Conservation (phyloP, 2,113 vertebrate species). For the Apistogramma diplotaenia region DNA sequence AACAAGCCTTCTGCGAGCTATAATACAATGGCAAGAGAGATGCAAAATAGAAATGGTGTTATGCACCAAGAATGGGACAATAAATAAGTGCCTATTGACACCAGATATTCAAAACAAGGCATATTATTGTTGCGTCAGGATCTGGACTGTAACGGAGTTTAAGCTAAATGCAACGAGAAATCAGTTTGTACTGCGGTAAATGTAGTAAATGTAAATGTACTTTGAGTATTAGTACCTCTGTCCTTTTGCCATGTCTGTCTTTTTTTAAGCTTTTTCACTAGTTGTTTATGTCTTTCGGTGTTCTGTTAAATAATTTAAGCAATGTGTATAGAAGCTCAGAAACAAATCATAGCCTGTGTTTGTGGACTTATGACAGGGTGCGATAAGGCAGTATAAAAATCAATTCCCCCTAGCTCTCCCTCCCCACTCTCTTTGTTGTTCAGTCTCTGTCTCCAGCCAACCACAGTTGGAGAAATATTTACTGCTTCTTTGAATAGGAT, state of each 20-base stretch:
- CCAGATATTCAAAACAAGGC: background rate
- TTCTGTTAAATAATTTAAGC: background rate
- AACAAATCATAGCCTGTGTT: background rate
- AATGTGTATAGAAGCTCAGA: background rate
- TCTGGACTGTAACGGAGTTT: background rate
- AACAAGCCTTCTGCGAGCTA: too few relatives aligned
- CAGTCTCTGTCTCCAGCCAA: constrained; percentile 11
- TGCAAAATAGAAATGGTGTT: background rate
- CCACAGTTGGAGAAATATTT: constrained; percentile 1
- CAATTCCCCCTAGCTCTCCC: background rate
- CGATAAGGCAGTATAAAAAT: constrained; percentile 46
- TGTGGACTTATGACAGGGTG: constrained; percentile 13
- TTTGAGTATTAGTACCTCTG: background rate
- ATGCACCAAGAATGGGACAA: background rate
- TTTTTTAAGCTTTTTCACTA: background rate
- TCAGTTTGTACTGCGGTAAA: background rate
- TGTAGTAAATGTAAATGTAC: background rate
- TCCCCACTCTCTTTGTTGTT: constrained; percentile 7
- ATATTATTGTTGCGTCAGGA: background rate
- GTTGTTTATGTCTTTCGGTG: background rate
- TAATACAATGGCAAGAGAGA: background rate
- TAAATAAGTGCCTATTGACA: background rate
- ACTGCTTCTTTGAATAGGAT: constrained; percentile 27
- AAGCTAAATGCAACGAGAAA: background rate
- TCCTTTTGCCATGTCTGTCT: background rate